Conservation (phyloP, 2,888 invertebrate genomes). For the Lithophane leautieri region DNA sequence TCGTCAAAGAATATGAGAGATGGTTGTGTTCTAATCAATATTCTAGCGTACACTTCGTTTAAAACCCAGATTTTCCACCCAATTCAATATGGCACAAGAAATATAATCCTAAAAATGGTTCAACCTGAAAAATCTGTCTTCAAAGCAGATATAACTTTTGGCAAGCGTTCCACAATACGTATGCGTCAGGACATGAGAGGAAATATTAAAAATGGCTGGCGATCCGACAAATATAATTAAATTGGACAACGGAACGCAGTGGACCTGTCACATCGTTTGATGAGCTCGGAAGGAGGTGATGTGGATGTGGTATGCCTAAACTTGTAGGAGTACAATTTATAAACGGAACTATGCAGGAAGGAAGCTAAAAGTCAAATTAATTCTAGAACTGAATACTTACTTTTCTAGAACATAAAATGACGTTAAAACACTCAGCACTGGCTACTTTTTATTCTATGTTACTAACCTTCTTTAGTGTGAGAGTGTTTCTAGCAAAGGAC, state of each 20-base stretch:
- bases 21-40: not conserved
- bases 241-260: conserved; percentile 80
- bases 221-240: conserved; percentile 80
- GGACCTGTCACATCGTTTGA: conserved; percentile 71
- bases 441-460: too few species aligned
- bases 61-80: conserved; percentile 1
- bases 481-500: too few species aligned
- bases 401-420: too few species aligned
- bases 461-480: too few species aligned
- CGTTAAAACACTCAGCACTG: too few species aligned
- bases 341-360: too few species aligned
- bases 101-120: conserved; percentile 42
- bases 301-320: conserved; percentile 44
- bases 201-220: conserved; percentile 77
- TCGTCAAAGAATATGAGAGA: not conserved
- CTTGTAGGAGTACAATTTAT: too few species aligned
- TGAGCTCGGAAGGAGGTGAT: conserved; percentile 43
- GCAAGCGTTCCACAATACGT: conserved; percentile 63
- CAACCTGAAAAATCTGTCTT: conserved; percentile 49
- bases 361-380: too few species aligned
- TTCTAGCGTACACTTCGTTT: not conserved
- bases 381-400: too few species aligned
- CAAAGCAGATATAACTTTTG: conserved; percentile 57
- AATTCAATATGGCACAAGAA: conserved; percentile 30
- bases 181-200: conserved; percentile 67